phyloP scores from a whole-genome alignment of 2,113 vertebrate genomes.

The Panurus biarmicus region DNA sequence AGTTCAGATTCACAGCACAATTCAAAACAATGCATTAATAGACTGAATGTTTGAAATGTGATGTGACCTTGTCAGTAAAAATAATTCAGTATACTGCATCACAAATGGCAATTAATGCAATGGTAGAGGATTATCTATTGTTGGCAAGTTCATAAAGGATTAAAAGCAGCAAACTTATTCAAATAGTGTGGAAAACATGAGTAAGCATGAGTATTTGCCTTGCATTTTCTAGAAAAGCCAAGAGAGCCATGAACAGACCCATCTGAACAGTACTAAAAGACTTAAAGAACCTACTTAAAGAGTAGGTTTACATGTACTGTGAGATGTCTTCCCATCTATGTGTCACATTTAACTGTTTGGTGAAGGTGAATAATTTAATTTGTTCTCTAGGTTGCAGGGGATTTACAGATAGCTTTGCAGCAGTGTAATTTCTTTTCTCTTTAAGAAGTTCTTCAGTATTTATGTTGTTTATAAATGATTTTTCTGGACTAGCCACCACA shows the following conservation, averaged over 20 bases:
- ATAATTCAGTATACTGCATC: background rate
- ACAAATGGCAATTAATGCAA: background rate
- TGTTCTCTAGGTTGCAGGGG: background rate
- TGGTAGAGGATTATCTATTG: background rate
- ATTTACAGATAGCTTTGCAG: background rate
- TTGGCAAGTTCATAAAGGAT: background rate
- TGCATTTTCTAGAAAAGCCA: background rate
- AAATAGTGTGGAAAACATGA: background rate
- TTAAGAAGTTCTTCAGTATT: background rate
- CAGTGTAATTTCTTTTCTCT: background rate
- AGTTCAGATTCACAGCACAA: background rate
- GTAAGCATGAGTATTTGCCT: background rate
- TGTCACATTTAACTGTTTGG: background rate
- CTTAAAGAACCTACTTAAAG: no score
- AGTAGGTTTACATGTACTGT: background rate
- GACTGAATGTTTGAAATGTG: background rate
- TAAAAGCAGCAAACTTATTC: background rate
- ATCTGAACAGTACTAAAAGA: background rate
- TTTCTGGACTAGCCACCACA: background rate
- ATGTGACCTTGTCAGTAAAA: background rate
- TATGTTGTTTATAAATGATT: background rate
- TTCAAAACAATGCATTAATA: background rate
- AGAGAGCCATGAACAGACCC: background rate
- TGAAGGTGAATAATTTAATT: background rate
- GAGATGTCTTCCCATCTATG: background rate